Conservation (phyloP, 2,113 vertebrate species). For the Rhipidura dahli region DNA sequence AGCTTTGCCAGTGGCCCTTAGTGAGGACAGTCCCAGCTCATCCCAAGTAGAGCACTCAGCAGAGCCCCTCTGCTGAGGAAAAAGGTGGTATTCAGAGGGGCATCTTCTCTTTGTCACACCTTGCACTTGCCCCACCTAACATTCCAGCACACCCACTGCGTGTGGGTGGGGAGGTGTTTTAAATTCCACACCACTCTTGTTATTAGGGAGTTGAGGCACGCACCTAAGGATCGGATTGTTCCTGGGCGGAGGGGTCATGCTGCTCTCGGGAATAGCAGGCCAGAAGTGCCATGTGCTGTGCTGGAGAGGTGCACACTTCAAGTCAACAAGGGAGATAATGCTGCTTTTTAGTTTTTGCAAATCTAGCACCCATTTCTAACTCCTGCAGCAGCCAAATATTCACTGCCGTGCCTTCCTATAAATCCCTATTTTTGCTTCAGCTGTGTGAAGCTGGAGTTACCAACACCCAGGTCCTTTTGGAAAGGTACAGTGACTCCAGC, state of each 20-base stretch:
- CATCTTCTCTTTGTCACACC: background rate
- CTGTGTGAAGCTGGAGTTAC: background rate
- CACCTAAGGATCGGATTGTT: background rate
- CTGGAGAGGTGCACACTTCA: background rate
- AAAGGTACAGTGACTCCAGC: background rate
- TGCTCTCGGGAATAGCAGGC: background rate
- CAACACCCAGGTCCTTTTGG: background rate
- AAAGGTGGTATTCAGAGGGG: background rate
- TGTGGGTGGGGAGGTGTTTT: background rate
- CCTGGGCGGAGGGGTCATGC: background rate
- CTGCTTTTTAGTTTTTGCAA: background rate
- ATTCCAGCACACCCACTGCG: background rate
- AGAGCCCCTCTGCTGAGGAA: background rate
- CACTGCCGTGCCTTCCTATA: background rate
- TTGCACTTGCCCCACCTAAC: background rate
- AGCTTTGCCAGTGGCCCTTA: background rate
- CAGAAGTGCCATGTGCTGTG: background rate
- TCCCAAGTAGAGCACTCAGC: background rate
- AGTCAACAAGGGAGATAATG: background rate
- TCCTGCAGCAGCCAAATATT: background rate
- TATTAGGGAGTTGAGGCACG: background rate
- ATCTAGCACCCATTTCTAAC: background rate
- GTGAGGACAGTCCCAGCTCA: background rate
- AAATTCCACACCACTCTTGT: background rate
- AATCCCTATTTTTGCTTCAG: background rate